Percentiles rank a stretch among this genome's conserved stretches.
These are phyloP conservation scores for Synanthedon vespiformis DNA, from an alignment of 2,888 invertebrate species.

Conservation along the genomic window DNA sequence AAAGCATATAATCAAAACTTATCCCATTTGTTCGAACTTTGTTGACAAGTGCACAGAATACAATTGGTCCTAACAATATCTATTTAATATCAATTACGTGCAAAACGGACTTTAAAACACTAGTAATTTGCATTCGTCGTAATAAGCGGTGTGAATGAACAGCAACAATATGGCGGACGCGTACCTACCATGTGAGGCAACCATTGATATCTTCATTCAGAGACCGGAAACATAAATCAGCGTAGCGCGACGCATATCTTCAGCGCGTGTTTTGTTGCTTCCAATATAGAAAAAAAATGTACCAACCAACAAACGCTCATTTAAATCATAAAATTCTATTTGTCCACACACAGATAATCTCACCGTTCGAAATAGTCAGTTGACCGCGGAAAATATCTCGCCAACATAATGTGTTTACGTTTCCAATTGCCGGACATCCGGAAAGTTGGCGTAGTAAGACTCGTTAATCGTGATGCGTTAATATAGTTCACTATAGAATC, in stretches of 20 bases:
- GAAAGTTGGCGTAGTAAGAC: conserved; percentile 4
- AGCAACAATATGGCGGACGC: conserved; percentile 23
- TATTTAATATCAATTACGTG: too few species aligned
- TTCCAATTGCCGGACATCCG: conserved; percentile 2
- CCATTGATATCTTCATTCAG: conserved; percentile 55
- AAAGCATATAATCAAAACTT: too few species aligned
- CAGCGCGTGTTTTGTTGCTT: not conserved
- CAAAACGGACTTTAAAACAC: conserved; percentile 14
- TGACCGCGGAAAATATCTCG: conserved; percentile 3
- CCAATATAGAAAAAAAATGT: not conserved
- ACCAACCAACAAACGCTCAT: too few species aligned
- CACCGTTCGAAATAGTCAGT: conserved; percentile 3
- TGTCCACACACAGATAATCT: not conserved
- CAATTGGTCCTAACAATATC: too few species aligned
- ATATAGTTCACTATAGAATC: not conserved
- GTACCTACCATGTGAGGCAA: conserved; percentile 38
- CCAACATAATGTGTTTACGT: conserved; percentile 3
- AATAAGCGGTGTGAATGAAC: conserved; percentile 41
- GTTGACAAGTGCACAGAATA: too few species aligned
- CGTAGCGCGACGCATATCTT: conserved; percentile 28
- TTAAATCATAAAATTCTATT: too few species aligned
- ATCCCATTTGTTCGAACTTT: too few species aligned
- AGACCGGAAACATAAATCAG: conserved; percentile 61
- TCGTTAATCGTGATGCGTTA: conserved; percentile 1
- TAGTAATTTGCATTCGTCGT: conserved; percentile 28